Percentiles rank a stretch among this genome's conserved stretches.
Conservation (phyloP, 1,140 invertebrate species). For the Pachypsylla venusta region DNA sequence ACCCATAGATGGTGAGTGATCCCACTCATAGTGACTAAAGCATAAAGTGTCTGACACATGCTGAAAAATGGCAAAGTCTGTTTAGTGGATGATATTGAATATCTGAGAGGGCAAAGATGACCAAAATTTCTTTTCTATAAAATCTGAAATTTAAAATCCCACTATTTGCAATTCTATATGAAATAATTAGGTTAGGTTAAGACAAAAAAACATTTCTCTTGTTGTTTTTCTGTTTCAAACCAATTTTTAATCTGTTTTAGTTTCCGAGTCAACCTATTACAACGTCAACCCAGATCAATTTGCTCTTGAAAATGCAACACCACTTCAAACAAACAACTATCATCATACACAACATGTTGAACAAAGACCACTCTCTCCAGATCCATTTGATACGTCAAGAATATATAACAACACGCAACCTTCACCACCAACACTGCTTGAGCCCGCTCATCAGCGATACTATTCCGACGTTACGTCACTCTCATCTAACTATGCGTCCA, state of each 20-base stretch:
- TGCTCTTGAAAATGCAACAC: too few species aligned
- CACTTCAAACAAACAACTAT: too few species aligned
- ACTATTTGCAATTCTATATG: background rate
- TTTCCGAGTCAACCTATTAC: too few species aligned
- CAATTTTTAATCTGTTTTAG: too few species aligned
- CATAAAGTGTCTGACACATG: background rate
- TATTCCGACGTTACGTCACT: background rate
- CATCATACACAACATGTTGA: too few species aligned
- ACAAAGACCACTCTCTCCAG: conserved; percentile 22
- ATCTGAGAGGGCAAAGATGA: conserved; percentile 16
- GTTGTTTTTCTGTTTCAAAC: too few species aligned
- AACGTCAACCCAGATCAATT: too few species aligned
- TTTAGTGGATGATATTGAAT: too few species aligned
- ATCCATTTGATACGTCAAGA: conserved; percentile 46
- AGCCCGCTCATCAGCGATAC: background rate
- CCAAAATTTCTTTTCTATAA: background rate
- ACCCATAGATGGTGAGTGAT: conserved; percentile 46
- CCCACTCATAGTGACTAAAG: background rate
- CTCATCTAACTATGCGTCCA: too few species aligned
- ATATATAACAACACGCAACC: conserved; percentile 2
- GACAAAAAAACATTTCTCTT: too few species aligned
- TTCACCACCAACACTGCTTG: background rate
- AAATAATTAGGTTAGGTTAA: too few species aligned
- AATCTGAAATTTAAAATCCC: background rate
- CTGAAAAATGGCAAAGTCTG: too few species aligned